These are phyloP conservation scores for Petrocephalus sullivani DNA, from an alignment of 2,797 vertebrate species.

Conservation along the genomic window DNA sequence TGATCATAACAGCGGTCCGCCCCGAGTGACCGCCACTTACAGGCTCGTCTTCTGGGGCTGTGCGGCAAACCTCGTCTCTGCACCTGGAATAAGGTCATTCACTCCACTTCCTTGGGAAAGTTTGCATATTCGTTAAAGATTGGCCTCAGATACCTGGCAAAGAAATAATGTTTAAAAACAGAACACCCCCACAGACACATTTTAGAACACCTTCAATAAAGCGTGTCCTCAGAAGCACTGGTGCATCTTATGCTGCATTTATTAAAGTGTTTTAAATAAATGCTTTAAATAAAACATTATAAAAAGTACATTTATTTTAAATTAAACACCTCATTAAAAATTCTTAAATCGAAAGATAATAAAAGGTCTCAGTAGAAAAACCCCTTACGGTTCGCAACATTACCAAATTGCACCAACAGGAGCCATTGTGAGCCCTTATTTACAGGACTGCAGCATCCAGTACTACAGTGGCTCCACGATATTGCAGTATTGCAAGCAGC, in stretches of 20 bases:
- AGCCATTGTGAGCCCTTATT: not conserved
- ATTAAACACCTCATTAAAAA: not conserved
- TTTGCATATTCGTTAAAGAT: not conserved
- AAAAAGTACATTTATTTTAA: not conserved
- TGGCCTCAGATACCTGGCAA: not conserved
- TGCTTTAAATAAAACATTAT: not conserved
- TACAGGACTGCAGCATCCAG: not conserved
- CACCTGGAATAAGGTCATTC: not conserved
- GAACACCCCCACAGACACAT: not conserved
- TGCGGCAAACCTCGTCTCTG: not conserved
- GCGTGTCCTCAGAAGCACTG: not conserved
- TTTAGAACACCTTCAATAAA: not conserved
- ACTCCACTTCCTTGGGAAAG: not conserved
- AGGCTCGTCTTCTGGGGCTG: not conserved
- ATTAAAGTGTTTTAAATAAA: not conserved
- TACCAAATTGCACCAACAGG: not conserved
- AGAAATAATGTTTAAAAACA: not conserved
- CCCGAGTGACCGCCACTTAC: not conserved
- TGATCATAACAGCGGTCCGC: not conserved
- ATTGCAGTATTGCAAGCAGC: not conserved
- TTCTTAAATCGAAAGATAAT: not conserved
- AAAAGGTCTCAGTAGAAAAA: not conserved
- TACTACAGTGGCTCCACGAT: not conserved
- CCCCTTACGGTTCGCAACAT: not conserved
- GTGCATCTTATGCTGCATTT: not conserved